phyloP scores from a whole-genome alignment of 2,888 invertebrate species.

The Drosophila acutilabella region DNA sequence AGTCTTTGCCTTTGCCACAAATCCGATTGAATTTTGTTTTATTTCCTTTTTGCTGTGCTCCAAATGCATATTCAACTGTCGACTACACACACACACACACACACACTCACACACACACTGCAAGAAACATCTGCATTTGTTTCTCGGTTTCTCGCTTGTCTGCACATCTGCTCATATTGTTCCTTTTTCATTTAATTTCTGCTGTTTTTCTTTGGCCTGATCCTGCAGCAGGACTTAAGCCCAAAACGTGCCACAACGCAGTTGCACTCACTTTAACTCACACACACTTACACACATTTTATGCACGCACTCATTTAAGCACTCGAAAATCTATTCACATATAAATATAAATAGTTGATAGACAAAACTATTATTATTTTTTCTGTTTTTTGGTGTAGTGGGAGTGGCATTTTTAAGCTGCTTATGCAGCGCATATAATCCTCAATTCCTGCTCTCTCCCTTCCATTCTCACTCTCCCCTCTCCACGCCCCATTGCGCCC shows the following conservation, averaged over 20 bases:
- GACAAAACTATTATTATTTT: conserved; percentile 40
- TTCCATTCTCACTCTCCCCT: not conserved
- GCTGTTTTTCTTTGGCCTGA: conserved; percentile 24
- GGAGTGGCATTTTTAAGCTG: conserved; percentile 56
- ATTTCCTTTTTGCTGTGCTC: conserved; percentile 54
- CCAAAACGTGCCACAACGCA: conserved; percentile 53
- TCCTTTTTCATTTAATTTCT: conserved; percentile 43
- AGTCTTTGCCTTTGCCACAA: conserved; percentile 46
- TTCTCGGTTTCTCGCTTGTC: conserved; percentile 37
- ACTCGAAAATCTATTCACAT: conserved; percentile 23
- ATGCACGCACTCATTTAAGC: conserved; percentile 20
- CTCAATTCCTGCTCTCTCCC: not conserved
- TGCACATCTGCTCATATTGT: conserved; percentile 78
- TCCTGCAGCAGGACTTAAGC: conserved; percentile 55
- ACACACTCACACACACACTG: conserved; percentile 12
- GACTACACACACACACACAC: conserved; percentile 32
- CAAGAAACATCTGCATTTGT: conserved; percentile 69
- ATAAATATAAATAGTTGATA: conserved; percentile 28
- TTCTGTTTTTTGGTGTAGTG: not conserved
- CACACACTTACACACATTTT: conserved; percentile 30
- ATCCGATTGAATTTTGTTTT: conserved; percentile 78
- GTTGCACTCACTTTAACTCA: conserved; percentile 47
- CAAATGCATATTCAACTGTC: conserved; percentile 68
- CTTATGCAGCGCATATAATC: conserved; percentile 51
- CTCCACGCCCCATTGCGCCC: not conserved